A percentile compares a stretch with the other conserved stretches of the same genome.
Conservation (phyloP, 2,888 invertebrate genomes). For the Mesopsocus fuscifrons region DNA sequence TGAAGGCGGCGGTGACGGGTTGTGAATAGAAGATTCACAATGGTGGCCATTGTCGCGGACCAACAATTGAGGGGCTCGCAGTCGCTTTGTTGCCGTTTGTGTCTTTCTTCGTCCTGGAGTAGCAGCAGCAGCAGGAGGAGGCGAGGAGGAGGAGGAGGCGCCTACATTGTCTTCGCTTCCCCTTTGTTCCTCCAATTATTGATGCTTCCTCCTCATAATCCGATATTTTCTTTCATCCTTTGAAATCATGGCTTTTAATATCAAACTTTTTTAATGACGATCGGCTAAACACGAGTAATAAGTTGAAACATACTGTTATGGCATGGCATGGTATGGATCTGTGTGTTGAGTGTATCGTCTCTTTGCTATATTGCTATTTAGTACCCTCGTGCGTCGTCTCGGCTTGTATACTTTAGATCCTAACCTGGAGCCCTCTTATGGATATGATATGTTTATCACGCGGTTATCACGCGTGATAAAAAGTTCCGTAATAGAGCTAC, state of each 20-base stretch:
- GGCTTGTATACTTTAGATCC: no score
- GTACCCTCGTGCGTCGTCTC: no score
- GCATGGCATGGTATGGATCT: no score
- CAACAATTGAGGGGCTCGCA: slow-evolving; percentile 8
- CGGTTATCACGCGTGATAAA: no score
- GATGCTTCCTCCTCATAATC: slow-evolving; percentile 10
- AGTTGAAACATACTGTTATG: no score
- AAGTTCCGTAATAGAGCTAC: no score
- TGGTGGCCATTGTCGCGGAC: slow-evolving; percentile 5
- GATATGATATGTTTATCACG: no score
- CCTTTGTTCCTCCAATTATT: slow-evolving; percentile 9
- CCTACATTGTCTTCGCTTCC: not conserved
- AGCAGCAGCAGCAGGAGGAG: slow-evolving; percentile 1
- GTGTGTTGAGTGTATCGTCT: no score
- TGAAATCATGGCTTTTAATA: slow-evolving; percentile 7
- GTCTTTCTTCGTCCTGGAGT: slow-evolving; percentile 4
- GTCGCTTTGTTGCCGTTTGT: slow-evolving; percentile 9
- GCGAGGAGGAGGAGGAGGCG: slow-evolving; percentile 12
- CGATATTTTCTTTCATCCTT: slow-evolving; percentile 10
- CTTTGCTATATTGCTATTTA: no score
- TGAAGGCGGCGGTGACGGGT: not conserved
- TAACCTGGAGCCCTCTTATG: no score
- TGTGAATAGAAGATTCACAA: not conserved
- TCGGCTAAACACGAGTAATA: no score
- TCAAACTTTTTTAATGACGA: no score